These are phyloP conservation scores for Sebastes taczanowskii DNA, from an alignment of 2,797 vertebrate species.

Conservation along the genomic window DNA sequence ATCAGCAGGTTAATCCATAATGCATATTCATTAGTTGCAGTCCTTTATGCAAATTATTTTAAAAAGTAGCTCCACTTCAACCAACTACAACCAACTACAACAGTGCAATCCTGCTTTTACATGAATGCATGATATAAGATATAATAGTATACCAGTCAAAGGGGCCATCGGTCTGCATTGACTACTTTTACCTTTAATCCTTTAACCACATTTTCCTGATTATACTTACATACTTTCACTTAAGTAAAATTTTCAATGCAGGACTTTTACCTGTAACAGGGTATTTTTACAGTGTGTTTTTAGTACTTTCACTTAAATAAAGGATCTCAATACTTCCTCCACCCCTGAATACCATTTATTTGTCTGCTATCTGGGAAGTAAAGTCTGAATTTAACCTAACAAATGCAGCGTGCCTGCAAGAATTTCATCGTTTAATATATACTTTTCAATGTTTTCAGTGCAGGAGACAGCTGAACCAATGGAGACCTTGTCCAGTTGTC, in stretches of 20 bases:
- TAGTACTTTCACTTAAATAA: background rate
- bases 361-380: background rate
- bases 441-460: conserved; percentile 59
- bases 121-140: no score
- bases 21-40: no score
- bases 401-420: background rate
- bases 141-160: no score
- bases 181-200: no score
- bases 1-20: no score
- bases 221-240: background rate
- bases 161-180: no score
- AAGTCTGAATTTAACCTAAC: background rate
- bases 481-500: conserved; percentile 61
- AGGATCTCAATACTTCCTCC: background rate
- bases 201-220: background rate
- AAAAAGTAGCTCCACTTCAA: no score
- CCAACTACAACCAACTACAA: no score
- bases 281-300: background rate
- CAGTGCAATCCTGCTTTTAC: no score
- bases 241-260: background rate
- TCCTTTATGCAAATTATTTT: no score
- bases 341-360: background rate
- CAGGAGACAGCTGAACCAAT: conserved; percentile 71
- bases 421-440: background rate
- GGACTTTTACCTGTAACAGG: background rate